A percentile compares a stretch with the other conserved stretches of the same genome.
Evolutionary conservation across 2,113 vertebrate species (phyloP).

Genomic region (Aptenodytes forsteri): DNA sequence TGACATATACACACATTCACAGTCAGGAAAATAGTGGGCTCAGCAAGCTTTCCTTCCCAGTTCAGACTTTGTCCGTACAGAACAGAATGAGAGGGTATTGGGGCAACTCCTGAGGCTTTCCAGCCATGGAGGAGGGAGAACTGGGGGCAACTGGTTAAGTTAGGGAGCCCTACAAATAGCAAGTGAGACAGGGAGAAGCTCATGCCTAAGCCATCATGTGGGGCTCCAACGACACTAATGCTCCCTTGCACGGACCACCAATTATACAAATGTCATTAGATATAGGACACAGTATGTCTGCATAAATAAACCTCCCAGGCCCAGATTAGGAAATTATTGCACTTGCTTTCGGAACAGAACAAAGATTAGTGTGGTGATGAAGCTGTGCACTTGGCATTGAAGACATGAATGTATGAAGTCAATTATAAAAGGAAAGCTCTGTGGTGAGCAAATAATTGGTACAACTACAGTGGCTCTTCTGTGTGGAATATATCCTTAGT

Average conservation of each 20-base stretch:
- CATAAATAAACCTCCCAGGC: conserved; percentile 43
- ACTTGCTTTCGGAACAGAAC: conserved; percentile 10
- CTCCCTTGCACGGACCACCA: neutral
- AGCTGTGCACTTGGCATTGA: neutral
- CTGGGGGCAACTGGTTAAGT: accelerated
- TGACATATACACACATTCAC: neutral
- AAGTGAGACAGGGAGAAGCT: neutral
- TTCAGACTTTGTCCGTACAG: neutral
- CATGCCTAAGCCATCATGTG: accelerated
- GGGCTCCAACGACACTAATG: neutral
- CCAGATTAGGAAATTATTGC: conserved; percentile 32
- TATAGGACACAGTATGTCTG: neutral
- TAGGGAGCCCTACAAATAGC: neutral
- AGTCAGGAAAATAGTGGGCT: neutral
- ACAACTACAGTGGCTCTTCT: neutral
- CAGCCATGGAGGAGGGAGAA: neutral
- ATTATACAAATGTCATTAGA: conserved; percentile 15
- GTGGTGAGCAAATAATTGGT: conserved; percentile 5
- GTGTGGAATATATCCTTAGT: neutral
- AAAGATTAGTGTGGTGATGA: conserved; percentile 45
- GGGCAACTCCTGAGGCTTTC: neutral
- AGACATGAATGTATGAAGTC: conserved; percentile 43
- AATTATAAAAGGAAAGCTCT: conserved; percentile 53
- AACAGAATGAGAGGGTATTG: neutral
- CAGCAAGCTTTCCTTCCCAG: neutral